Percentiles rank a stretch among this genome's conserved stretches.
phyloP scores from a whole-genome alignment of 2,797 vertebrate genomes.

The Bradypus variegatus region DNA sequence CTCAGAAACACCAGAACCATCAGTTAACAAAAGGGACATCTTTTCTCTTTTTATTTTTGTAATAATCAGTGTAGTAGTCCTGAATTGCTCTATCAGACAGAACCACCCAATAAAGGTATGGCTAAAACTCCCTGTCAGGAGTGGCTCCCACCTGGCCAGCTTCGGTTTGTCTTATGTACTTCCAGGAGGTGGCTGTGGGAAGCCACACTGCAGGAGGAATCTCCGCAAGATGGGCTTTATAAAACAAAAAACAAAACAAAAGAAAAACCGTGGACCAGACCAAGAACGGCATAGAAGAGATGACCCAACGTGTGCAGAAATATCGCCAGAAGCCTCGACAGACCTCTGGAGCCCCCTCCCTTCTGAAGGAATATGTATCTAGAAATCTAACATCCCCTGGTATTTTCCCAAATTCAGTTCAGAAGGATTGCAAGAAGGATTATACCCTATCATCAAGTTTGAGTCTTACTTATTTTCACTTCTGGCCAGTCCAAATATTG shows the following conservation, averaged over 20 bases:
- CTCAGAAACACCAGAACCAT: neutral
- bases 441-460: neutral
- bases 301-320: rapidly evolving
- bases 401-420: neutral
- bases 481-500: neutral
- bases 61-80: neutral
- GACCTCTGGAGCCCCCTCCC: rapidly evolving
- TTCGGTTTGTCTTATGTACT: neutral
- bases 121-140: neutral
- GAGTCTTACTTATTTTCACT: neutral
- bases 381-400: neutral
- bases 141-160: neutral
- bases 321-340: neutral
- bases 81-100: neutral
- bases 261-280: neutral
- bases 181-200: neutral
- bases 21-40: neutral
- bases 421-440: neutral
- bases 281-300: neutral
- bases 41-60: neutral
- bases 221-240: neutral
- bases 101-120: neutral
- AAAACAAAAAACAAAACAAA: no score
- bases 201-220: neutral
- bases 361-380: neutral